A percentile compares a stretch with the other conserved stretches of the same genome.
Evolutionary conservation across 1,140 invertebrate species (phyloP).

Genomic region (Zaprionus davidi): DNA sequence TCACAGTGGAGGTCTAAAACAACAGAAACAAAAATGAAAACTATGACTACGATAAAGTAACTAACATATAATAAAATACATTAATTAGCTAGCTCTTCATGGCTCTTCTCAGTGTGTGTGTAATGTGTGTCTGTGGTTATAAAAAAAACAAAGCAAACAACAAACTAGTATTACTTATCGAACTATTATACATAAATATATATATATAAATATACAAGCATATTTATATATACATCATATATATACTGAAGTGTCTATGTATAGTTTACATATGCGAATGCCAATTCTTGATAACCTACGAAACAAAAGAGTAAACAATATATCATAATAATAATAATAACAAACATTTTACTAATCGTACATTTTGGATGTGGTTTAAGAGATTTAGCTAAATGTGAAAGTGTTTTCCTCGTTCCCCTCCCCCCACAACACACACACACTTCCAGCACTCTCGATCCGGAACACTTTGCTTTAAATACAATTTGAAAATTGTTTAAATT

Average conservation of each 20-base stretch:
- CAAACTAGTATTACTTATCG: conserved; percentile 80
- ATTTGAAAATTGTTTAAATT: conserved; percentile 58
- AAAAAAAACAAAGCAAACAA: conserved; percentile 49
- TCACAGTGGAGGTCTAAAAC: conserved; percentile 91
- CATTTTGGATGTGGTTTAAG: conserved; percentile 79
- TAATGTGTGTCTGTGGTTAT: conserved; percentile 71
- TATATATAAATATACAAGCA: conserved; percentile 24
- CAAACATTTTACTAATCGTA: conserved; percentile 72
- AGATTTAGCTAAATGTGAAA: conserved; percentile 76
- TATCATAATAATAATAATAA: conserved; percentile 64
- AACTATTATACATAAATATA: conserved; percentile 53
- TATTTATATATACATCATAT: conserved; percentile 16
- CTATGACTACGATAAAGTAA: conserved; percentile 31
- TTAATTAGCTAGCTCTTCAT: conserved; percentile 76
- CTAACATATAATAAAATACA: conserved; percentile 63
- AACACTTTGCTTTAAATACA: conserved; percentile 39
- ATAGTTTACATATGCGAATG: conserved; percentile 70
- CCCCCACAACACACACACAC: conserved; percentile 8
- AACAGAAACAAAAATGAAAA: not conserved
- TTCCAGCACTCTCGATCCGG: conserved; percentile 2
- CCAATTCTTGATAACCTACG: conserved; percentile 65
- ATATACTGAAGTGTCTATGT: conserved; percentile 34
- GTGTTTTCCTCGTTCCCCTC: conserved; percentile 34
- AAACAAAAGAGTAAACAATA: conserved; percentile 40
- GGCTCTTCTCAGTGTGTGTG: conserved; percentile 79